phyloP scores from a whole-genome alignment of 1,140 invertebrate species.

The Drosophila prosaltans region DNA sequence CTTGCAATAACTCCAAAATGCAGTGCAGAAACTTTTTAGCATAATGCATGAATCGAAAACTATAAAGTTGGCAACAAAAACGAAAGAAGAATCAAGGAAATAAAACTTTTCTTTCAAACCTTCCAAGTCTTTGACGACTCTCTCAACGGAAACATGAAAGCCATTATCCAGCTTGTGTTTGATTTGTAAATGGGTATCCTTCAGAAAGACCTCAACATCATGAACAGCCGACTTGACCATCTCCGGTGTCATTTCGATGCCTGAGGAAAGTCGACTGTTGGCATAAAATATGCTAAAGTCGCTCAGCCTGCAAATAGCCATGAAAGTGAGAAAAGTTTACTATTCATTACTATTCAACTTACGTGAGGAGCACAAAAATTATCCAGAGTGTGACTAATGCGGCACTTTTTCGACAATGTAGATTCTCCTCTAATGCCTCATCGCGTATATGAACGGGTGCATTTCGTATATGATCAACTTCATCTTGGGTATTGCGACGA shows the following conservation, averaged over 20 bases:
- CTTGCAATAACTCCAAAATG: constrained; percentile 48
- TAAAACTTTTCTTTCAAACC: constrained; percentile 82
- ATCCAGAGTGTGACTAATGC: constrained; percentile 81
- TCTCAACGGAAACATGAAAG: constrained; percentile 85
- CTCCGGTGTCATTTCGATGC: constrained; percentile 84
- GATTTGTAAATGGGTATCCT: constrained; percentile 85
- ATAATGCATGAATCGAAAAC: constrained; percentile 62
- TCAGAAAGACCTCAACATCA: constrained; percentile 86
- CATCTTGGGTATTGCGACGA: constrained; percentile 60
- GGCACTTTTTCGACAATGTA: constrained; percentile 76
- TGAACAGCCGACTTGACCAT: constrained; percentile 85
- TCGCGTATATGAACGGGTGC: constrained; percentile 72
- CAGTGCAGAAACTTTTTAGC: constrained; percentile 63
- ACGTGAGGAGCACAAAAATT: constrained; percentile 83
- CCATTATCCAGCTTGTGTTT: constrained; percentile 86
- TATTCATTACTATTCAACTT: constrained; percentile 47
- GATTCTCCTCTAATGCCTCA: constrained; percentile 63
- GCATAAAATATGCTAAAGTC: constrained; percentile 85
- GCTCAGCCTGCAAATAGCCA: constrained; percentile 64
- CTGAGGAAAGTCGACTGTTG: constrained; percentile 85
- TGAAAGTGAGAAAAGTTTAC: constrained; percentile 7
- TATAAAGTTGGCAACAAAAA: constrained; percentile 63
- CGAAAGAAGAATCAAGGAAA: constrained; percentile 29
- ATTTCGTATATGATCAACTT: constrained; percentile 60
- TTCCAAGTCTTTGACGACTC: constrained; percentile 86